Evolutionary conservation across 2,113 vertebrate genomes (phyloP).

Genomic region (Camelus dromedarius): DNA sequence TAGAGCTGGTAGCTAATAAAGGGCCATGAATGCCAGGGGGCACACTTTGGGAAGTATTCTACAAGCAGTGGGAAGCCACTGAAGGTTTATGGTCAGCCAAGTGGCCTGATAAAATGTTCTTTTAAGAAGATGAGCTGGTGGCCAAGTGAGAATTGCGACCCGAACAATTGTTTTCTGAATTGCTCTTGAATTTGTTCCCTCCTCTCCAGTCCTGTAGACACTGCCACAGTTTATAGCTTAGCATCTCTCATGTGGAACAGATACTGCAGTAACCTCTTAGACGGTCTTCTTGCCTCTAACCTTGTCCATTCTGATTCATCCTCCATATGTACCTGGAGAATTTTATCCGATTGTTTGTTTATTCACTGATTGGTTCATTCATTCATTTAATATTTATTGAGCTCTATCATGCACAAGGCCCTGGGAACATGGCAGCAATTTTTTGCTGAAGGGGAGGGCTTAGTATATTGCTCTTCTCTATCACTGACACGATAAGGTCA

Average conservation of each 20-base stretch:
- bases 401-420: not conserved
- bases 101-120: not conserved
- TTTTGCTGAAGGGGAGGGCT: not conserved
- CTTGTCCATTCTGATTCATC: not conserved
- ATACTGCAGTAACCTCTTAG: fast-evolving
- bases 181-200: not conserved
- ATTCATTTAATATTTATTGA: not conserved
- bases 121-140: not conserved
- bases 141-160: not conserved
- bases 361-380: not conserved
- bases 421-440: not conserved
- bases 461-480: not conserved
- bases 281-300: not conserved
- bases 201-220: not conserved
- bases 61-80: not conserved
- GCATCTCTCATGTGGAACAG: not conserved
- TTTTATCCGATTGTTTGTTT: not conserved
- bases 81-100: not conserved
- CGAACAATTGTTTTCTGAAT: not conserved
- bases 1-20: not conserved
- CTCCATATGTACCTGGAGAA: not conserved
- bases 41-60: not conserved
- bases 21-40: not conserved
- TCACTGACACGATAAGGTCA: not conserved
- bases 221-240: not conserved